phyloP scores from a whole-genome alignment of 2,888 invertebrate genomes.

The Desoria tigrina region DNA sequence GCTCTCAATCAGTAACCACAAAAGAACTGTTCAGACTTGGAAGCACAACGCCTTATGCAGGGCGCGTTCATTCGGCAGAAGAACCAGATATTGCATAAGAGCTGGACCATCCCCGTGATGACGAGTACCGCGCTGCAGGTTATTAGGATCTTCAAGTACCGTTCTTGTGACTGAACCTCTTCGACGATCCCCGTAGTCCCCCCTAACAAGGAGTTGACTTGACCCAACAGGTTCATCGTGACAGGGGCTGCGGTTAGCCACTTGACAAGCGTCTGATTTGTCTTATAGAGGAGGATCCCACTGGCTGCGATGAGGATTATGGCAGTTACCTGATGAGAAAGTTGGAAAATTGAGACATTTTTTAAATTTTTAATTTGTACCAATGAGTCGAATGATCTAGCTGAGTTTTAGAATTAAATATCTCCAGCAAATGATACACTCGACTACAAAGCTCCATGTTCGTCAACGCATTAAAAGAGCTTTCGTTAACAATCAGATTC shows the following conservation, averaged over 20 bases:
- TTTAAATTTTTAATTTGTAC: no score
- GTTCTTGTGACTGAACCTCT: constrained; percentile 44
- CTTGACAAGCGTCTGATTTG: constrained; percentile 38
- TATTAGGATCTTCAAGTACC: constrained; percentile 41
- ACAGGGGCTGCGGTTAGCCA: constrained; percentile 44
- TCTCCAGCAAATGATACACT: no score
- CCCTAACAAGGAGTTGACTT: constrained; percentile 41
- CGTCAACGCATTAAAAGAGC: no score
- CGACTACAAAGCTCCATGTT: no score
- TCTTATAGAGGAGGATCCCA: constrained; percentile 39
- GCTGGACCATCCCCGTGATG: constrained; percentile 40
- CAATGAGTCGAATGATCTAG: no score
- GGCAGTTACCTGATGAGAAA: constrained; percentile 42
- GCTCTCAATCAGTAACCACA: constrained; percentile 29
- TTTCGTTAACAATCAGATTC: no score
- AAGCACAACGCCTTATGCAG: constrained; percentile 35
- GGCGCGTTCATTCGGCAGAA: constrained; percentile 45
- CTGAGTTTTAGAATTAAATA: no score
- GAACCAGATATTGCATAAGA: constrained; percentile 44
- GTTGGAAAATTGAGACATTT: no score
- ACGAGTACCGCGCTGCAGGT: constrained; percentile 42
- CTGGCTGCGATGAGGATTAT: constrained; percentile 41
- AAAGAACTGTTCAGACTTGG: constrained; percentile 44
- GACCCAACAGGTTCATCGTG: constrained; percentile 35
- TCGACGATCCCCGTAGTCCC: constrained; percentile 44